These are phyloP conservation scores for Coelinius sp. DNA, from an alignment of 2,888 invertebrate species.

Conservation along the genomic window DNA sequence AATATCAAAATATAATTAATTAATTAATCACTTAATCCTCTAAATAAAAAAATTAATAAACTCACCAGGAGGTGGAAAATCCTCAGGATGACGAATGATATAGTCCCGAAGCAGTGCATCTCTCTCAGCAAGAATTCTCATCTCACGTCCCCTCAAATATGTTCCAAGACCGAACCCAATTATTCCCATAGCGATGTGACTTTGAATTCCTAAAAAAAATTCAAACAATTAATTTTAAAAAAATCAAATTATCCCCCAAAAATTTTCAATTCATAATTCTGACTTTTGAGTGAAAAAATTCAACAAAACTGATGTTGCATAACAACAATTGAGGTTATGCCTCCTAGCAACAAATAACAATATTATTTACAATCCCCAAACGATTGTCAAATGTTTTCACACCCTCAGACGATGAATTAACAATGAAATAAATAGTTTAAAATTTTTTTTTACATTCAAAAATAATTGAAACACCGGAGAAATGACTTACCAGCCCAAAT, in stretches of 20 bases:
- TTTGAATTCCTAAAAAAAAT: conserved; percentile 50
- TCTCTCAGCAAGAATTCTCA: conserved; percentile 42
- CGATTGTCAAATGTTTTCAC: not conserved
- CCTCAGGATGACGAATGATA: conserved; percentile 62
- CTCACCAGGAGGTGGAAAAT: conserved; percentile 63
- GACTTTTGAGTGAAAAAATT: not conserved
- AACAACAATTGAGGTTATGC: conserved; percentile 29
- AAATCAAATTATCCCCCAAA: no score
- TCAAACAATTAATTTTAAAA: not conserved
- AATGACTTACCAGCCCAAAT: conserved; percentile 48
- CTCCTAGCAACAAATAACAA: not conserved
- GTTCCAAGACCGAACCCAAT: conserved; percentile 41
- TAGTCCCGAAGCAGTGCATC: conserved; percentile 60
- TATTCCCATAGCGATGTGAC: conserved; percentile 24
- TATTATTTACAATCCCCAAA: not conserved
- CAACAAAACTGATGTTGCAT: conserved; percentile 12
- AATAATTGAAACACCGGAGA: not conserved
- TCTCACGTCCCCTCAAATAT: conserved; percentile 7
- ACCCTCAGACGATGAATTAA: not conserved
- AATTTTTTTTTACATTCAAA: not conserved
- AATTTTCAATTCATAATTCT: not conserved
- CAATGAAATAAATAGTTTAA: not conserved
- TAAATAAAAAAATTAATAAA: not conserved
- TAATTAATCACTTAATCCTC: no score
- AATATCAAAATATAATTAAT: conserved; percentile 18